Base-by-base conservation (phyloP, 2,797 vertebrate species). In the Pantherophis alleghaniensis region DNA sequence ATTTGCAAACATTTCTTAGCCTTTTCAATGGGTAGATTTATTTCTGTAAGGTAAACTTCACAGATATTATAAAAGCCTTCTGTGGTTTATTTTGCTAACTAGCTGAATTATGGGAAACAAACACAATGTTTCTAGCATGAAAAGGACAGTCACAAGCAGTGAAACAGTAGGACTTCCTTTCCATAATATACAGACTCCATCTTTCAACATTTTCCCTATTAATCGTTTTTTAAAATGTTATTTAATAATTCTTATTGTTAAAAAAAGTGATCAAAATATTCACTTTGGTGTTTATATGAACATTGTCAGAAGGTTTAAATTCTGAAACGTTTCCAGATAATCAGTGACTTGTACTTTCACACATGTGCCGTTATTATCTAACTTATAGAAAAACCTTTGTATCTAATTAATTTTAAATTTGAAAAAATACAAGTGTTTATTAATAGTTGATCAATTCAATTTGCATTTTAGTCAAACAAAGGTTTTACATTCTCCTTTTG, bases 21-120 rank as follows among this genome's bases (percentile, higher is more conserved):
- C 55, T 89, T 7, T 90, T 93, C 74, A 94, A 91, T 93, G 90
- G 92, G 11, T 79, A 4, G 86, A 11, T 0, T 86, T 91, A 89
- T 91, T 94, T 92, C 28, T 87, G 93, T 51, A 83, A 2, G 93
- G 0, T 3, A 92, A 5, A 93, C 93, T 60, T 88, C 5, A 26
- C 26, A 51, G 56, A 91, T 90, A 26, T 86, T 92, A 53, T 83
- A 61, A 89, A 89, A 37, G 0, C 11, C 56, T 59, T 69, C 92
- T 91, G 88, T 1, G 1, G 12, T 4, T 55, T 18, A 87, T 42
- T 93, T 79, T 20, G 91, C 53, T 87, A 93, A 55, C 12, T 60
- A 91, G 5, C 5, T 89, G 59, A 92, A 89, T 61, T 32, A 93
- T 91, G 87, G 69, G 22, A 51, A 86, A 42, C 92, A 66, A 63